phyloP scores from a whole-genome alignment of 2,797 vertebrate species.

The Pseudomugil tenellus region DNA sequence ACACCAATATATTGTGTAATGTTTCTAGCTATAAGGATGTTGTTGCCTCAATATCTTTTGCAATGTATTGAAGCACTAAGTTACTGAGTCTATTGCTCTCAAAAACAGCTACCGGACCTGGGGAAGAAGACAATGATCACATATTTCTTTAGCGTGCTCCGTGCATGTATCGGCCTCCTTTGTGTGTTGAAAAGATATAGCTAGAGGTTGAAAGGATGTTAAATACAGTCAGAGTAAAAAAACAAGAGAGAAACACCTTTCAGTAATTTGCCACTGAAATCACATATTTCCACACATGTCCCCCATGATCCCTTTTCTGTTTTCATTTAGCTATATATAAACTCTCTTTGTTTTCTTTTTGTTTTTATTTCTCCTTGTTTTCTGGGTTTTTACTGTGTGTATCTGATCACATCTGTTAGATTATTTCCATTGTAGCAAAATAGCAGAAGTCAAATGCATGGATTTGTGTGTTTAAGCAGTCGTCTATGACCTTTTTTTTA shows the following conservation, averaged over 20 bases:
- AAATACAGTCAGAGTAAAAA: slow-evolving; percentile 38
- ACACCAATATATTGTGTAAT: slow-evolving; percentile 24
- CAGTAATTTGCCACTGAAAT: slow-evolving; percentile 46
- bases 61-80: slow-evolving; percentile 23
- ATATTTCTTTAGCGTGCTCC: slow-evolving; percentile 42
- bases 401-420: slow-evolving; percentile 4
- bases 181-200: slow-evolving; percentile 54
- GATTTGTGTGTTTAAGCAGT: slow-evolving; percentile 23
- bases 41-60: slow-evolving; percentile 27
- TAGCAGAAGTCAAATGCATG: slow-evolving; percentile 13
- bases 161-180: slow-evolving; percentile 37
- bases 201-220: slow-evolving; percentile 48
- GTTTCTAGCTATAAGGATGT: slow-evolving; percentile 18
- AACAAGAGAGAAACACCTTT: slow-evolving; percentile 47
- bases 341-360: slow-evolving; percentile 9
- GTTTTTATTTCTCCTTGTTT: not conserved
- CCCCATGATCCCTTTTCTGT: slow-evolving; percentile 41
- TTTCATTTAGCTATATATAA: slow-evolving; percentile 35
- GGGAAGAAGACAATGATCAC: slow-evolving; percentile 58
- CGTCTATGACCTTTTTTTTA: slow-evolving; percentile 13
- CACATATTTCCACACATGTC: slow-evolving; percentile 41
- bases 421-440: slow-evolving; percentile 14
- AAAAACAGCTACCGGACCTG: slow-evolving; percentile 44
- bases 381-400: not conserved
- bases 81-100: slow-evolving; percentile 28